phyloP scores from a whole-genome alignment of 2,888 invertebrate species.

The Aethes cnicana region DNA sequence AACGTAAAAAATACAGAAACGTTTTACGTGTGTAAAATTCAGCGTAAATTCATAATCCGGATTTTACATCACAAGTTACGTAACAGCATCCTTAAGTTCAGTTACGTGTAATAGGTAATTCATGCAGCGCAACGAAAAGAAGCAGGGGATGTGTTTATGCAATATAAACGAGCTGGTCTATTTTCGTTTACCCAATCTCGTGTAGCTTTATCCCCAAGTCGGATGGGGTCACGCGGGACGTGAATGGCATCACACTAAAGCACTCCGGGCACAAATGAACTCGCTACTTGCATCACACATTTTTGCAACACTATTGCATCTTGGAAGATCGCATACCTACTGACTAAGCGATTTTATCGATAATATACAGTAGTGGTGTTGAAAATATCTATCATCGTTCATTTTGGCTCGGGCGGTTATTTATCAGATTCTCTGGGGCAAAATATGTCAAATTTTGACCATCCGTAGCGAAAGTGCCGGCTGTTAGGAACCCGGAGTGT shows the following conservation, averaged over 20 bases:
- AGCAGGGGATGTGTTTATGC: conserved; percentile 47
- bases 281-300: conserved; percentile 40
- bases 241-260: conserved; percentile 51
- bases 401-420: too few relatives aligned
- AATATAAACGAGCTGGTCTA: conserved; percentile 54
- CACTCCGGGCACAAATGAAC: conserved; percentile 48
- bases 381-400: too few relatives aligned
- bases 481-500: too few relatives aligned
- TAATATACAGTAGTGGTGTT: background rate
- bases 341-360: background rate
- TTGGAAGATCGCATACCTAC: conserved; percentile 4
- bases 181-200: conserved; percentile 65
- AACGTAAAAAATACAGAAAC: background rate
- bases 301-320: conserved; percentile 10
- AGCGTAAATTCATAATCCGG: conserved; percentile 10
- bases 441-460: too few relatives aligned
- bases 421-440: too few relatives aligned
- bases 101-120: conserved; percentile 28
- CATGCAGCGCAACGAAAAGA: conserved; percentile 29
- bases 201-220: conserved; percentile 44
- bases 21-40: background rate
- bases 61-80: conserved; percentile 12
- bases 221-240: conserved; percentile 49
- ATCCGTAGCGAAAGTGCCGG: too few relatives aligned
- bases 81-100: conserved; percentile 3